phyloP scores from a whole-genome alignment of 2,888 invertebrate species.

The Alsophila aescularia region DNA sequence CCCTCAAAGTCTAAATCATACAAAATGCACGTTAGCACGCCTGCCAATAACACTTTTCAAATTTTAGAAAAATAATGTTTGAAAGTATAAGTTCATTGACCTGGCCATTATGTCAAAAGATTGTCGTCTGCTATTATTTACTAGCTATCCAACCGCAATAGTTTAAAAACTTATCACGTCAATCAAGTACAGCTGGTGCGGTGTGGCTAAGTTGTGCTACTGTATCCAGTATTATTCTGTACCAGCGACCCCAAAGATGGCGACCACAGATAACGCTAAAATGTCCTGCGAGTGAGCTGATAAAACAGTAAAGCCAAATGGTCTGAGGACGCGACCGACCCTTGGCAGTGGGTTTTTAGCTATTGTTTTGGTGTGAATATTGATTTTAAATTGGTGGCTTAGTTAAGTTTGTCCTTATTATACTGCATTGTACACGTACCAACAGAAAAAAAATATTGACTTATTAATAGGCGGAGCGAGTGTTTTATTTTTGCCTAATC shows the following conservation, averaged over 20 bases:
- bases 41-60: too few relatives aligned
- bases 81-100: too few relatives aligned
- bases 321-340: slow-evolving; percentile 48
- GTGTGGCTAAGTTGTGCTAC: slow-evolving; percentile 7
- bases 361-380: slow-evolving; percentile 21
- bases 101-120: too few relatives aligned
- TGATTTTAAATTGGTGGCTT: slow-evolving; percentile 27
- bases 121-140: too few relatives aligned
- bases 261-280: slow-evolving; percentile 68
- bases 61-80: too few relatives aligned
- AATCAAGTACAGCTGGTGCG: not conserved
- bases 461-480: too few relatives aligned
- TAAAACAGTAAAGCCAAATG: slow-evolving; percentile 74
- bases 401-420: slow-evolving; percentile 1
- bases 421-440: not conserved
- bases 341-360: slow-evolving; percentile 21
- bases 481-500: too few relatives aligned
- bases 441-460: too few relatives aligned
- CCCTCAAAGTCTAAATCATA: too few relatives aligned
- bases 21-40: too few relatives aligned
- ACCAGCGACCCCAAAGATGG: slow-evolving; percentile 66
- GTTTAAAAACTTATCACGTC: too few relatives aligned
- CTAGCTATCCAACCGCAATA: too few relatives aligned
- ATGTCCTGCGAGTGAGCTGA: slow-evolving; percentile 71
- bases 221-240: slow-evolving; percentile 31